These are phyloP conservation scores for Nothoprocta pentlandii DNA, from an alignment of 2,113 vertebrate genomes.

Conservation along the genomic window DNA sequence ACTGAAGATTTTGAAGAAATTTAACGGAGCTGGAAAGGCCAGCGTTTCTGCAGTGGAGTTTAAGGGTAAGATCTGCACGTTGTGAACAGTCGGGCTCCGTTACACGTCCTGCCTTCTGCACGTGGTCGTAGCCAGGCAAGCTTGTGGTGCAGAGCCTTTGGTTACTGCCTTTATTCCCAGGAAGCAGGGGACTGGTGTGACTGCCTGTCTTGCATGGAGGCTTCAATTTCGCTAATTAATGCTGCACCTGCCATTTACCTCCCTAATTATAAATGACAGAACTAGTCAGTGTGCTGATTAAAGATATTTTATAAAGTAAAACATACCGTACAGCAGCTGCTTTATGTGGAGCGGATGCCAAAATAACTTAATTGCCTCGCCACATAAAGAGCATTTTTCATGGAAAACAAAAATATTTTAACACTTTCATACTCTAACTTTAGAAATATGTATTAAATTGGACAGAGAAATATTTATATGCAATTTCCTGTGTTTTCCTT, in stretches of 20 bases:
- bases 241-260: constrained; percentile 75
- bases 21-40: too few relatives aligned
- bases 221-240: constrained; percentile 69
- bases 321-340: constrained; percentile 74
- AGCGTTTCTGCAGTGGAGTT: not conserved
- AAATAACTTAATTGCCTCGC: constrained; percentile 64
- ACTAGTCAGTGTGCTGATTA: constrained; percentile 72
- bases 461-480: constrained; percentile 29
- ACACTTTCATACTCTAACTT: constrained; percentile 18
- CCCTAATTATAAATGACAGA: constrained; percentile 75
- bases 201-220: constrained; percentile 36
- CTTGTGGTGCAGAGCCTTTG: not conserved
- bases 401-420: constrained; percentile 45
- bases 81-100: not conserved
- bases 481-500: not conserved
- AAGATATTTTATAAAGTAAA: constrained; percentile 70
- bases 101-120: not conserved
- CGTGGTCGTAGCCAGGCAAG: not conserved
- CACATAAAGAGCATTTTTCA: constrained; percentile 10
- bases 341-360: constrained; percentile 41
- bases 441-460: not conserved
- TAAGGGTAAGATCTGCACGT: not conserved
- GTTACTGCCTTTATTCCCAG: not conserved
- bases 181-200: not conserved
- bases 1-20: not conserved